Conservation (phyloP, 1,140 invertebrate genomes). For the Brachionus plicatilis region DNA sequence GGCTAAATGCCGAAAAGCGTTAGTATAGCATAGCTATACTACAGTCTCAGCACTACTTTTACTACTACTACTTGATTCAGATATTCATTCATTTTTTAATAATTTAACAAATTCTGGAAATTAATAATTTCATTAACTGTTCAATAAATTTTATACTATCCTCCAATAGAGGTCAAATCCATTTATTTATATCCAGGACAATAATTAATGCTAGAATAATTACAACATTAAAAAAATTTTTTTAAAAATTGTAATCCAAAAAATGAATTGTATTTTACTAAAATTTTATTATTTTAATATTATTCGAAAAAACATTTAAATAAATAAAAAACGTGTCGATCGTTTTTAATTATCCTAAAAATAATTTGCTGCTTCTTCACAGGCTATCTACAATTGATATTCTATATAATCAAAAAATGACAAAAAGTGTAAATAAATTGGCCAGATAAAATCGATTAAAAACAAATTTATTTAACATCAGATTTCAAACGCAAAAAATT, state of each 20-base stretch:
- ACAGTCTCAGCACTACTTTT: too few species aligned
- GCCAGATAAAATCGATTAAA: not conserved
- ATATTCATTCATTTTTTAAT: too few species aligned
- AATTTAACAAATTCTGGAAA: too few species aligned
- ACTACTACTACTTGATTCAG: too few species aligned
- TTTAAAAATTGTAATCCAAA: too few species aligned
- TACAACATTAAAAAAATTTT: too few species aligned
- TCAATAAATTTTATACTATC: too few species aligned
- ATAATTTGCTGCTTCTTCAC: not conserved
- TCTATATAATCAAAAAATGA: not conserved
- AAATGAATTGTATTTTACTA: not conserved
- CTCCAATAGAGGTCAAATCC: too few species aligned
- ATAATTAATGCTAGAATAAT: too few species aligned
- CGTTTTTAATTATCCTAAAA: not conserved
- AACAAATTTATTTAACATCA: not conserved
- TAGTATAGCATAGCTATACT: too few species aligned
- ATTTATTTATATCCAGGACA: not conserved
- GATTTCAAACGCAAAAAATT: not conserved
- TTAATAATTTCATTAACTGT: too few species aligned
- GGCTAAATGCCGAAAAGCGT: too few species aligned
- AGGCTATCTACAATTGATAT: not conserved
- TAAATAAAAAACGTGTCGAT: not conserved
- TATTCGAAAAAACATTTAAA: not conserved
- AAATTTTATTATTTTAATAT: not conserved
- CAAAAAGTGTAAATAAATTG: not conserved